A percentile compares a stretch with the other conserved stretches of the same genome.
Evolutionary conservation across 2,888 invertebrate genomes (phyloP).

Genomic region (Isoperla grammatica): DNA sequence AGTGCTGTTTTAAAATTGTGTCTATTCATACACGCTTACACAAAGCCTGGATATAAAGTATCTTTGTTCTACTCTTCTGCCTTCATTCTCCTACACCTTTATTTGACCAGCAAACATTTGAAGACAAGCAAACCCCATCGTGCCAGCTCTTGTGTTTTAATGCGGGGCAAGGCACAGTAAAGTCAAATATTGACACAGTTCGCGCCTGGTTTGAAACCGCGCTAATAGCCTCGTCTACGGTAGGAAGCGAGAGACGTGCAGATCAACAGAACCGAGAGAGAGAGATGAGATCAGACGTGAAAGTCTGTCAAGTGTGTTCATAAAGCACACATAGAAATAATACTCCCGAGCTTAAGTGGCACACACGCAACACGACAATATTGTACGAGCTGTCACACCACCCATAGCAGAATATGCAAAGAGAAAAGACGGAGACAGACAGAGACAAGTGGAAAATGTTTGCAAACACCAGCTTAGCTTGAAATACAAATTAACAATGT

Average conservation of each 20-base stretch:
- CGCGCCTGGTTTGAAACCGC: conserved; percentile 28
- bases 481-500: too few relatives aligned
- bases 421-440: too few relatives aligned
- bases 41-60: too few relatives aligned
- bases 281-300: conserved; percentile 5
- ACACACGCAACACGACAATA: conserved; percentile 8
- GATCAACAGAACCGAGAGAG: background rate
- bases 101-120: conserved; percentile 27
- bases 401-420: background rate
- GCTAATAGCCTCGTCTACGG: conserved; percentile 29
- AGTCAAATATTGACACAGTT: conserved; percentile 32
- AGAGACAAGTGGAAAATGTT: too few relatives aligned
- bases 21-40: too few relatives aligned
- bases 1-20: too few relatives aligned
- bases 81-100: conserved; percentile 13
- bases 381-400: conserved; percentile 6
- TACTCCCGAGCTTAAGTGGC: background rate
- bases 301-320: background rate
- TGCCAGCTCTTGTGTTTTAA: conserved; percentile 28
- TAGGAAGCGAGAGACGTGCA: conserved; percentile 3
- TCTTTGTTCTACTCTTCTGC: background rate
- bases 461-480: too few relatives aligned
- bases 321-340: conserved; percentile 1
- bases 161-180: conserved; percentile 27
- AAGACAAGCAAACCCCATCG: conserved; percentile 26